A percentile compares a stretch with the other conserved stretches of the same genome.
These are phyloP conservation scores for Dioctria rufipes DNA, from an alignment of 2,888 invertebrate genomes.

Conservation along the genomic window DNA sequence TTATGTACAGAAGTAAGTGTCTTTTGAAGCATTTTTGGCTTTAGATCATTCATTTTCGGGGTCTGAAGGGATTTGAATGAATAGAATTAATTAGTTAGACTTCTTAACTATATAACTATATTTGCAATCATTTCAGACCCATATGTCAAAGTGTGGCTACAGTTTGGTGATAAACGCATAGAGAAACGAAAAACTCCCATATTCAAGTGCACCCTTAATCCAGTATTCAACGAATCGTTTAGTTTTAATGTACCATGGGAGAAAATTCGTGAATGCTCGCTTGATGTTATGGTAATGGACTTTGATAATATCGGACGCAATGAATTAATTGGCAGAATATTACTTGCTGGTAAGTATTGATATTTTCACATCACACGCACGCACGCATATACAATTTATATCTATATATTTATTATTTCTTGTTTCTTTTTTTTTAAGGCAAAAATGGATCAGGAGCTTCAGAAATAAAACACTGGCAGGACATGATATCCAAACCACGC, in stretches of 20 bases:
- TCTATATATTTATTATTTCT: background rate
- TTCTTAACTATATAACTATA: too few species aligned
- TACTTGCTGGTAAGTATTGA: conserved; percentile 82
- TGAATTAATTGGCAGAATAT: conserved; percentile 92
- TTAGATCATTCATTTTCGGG: conserved; percentile 51
- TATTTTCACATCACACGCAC: background rate
- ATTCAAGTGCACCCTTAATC: conserved; percentile 94
- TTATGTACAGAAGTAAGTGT: too few species aligned
- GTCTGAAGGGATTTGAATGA: too few species aligned
- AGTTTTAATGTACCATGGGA: conserved; percentile 98
- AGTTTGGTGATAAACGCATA: conserved; percentile 93
- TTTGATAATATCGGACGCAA: conserved; percentile 96
- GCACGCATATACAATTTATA: too few species aligned
- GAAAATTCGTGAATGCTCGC: conserved; percentile 93
- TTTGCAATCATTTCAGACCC: conserved; percentile 80
- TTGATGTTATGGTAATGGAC: conserved; percentile 97
- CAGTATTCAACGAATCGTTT: conserved; percentile 96
- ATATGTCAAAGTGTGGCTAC: conserved; percentile 98
- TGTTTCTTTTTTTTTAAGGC: conserved; percentile 75
- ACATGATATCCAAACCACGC: conserved; percentile 97
- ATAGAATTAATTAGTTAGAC: too few species aligned
- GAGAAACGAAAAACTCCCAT: conserved; percentile 97
- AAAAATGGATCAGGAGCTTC: conserved; percentile 95
- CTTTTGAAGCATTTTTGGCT: background rate
- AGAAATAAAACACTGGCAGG: conserved; percentile 98